A percentile compares a stretch with the other conserved stretches of the same genome.
Evolutionary conservation across 2,888 invertebrate species (phyloP).

Genomic region (Heliconius aoede): DNA sequence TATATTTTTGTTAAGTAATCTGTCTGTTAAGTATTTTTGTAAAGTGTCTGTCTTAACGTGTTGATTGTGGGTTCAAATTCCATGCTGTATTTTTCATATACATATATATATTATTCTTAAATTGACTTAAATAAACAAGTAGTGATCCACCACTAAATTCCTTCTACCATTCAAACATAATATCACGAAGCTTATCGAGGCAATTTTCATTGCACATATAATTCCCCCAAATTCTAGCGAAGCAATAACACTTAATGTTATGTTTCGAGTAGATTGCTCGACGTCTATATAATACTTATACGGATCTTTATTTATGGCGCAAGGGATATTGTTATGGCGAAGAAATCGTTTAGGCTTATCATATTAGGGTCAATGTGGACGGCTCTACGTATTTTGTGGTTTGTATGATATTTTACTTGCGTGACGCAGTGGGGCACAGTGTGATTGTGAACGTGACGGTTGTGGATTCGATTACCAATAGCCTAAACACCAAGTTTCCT

Average conservation of each 20-base stretch:
- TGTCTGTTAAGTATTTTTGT: too few species aligned
- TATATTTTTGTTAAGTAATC: neutral
- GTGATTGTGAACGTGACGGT: too few species aligned
- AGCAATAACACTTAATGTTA: constrained; percentile 64
- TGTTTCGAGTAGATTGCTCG: constrained; percentile 67
- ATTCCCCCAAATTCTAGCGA: constrained; percentile 47
- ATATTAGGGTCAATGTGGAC: constrained; percentile 55
- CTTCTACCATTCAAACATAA: constrained; percentile 7
- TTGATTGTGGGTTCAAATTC: too few species aligned
- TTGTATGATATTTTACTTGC: too few species aligned
- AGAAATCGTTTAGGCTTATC: constrained; percentile 49
- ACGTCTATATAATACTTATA: constrained; percentile 71
- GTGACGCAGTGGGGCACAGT: too few species aligned
- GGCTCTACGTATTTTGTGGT: constrained; percentile 51
- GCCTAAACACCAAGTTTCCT: too few species aligned
- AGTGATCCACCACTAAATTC: neutral
- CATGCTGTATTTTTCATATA: too few species aligned
- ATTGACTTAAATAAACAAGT: too few species aligned
- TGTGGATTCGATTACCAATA: too few species aligned
- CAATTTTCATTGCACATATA: constrained; percentile 41
- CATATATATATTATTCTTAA: too few species aligned
- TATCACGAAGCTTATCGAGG: constrained; percentile 21
- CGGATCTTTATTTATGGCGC: constrained; percentile 59
- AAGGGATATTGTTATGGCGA: constrained; percentile 65
- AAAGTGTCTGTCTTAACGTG: neutral